Conservation (phyloP, 2,113 vertebrate species). For the Dermatemys mawii region DNA sequence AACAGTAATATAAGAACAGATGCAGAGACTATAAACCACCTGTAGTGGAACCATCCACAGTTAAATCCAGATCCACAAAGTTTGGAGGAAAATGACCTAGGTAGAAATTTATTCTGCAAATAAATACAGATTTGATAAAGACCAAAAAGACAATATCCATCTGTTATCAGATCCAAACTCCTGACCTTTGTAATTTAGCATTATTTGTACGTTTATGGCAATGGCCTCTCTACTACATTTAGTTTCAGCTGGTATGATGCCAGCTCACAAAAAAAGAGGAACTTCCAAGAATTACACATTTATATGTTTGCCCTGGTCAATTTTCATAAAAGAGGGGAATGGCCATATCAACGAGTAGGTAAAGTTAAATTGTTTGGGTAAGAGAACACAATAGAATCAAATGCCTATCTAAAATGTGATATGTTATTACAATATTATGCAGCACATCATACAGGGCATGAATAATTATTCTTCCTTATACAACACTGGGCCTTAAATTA, state of each 20-base stretch:
- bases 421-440: not conserved
- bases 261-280: not conserved
- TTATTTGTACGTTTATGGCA: not conserved
- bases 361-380: not conserved
- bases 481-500: not conserved
- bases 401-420: not conserved
- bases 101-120: not conserved
- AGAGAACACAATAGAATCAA: not conserved
- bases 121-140: not conserved
- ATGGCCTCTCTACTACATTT: not conserved
- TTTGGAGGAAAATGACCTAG: not conserved
- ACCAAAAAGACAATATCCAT: not conserved
- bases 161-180: not conserved
- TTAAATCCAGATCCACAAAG: not conserved
- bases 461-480: not conserved
- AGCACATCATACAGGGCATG: not conserved
- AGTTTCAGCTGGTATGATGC: not conserved
- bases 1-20: not conserved
- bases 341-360: not conserved
- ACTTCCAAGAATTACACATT: not conserved
- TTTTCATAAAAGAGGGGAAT: not conserved
- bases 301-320: not conserved
- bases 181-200: not conserved
- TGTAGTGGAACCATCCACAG: not conserved
- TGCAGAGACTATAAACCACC: not conserved